Evolutionary conservation across 2,113 vertebrate genomes (phyloP), one percentile per base, ranked within the genome.

Genomic region (Sminthopsis crassicaudata): DNA sequence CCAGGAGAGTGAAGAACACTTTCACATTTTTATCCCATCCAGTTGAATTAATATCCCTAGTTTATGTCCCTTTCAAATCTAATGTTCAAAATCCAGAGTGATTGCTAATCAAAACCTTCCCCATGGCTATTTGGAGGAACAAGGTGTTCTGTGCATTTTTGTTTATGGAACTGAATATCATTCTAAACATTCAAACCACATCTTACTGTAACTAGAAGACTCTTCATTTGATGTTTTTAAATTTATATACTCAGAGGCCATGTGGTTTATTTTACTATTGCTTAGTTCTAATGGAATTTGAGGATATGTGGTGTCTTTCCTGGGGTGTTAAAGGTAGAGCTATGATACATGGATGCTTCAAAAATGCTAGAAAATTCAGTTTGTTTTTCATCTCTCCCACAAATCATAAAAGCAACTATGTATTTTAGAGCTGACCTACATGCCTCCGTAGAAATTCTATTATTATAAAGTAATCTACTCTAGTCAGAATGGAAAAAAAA

Each of bases 31-130:
- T 92, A 22, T 0, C 92, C 76, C n/a, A 92, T 98, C 95, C 48
- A 95, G 93, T 95, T 92, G 22, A 53, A 97, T 95, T 95, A 97
- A 92, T 96, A 96, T 92, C 89, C 96, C 88, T 60, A 50, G 90
- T 91, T 97, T 98, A 91, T 93, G 25, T 95, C 96, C 14, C 12
- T 42, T 90, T 89, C 89, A 89, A 95, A 1, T 91, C 3, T n/a
- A 42, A 92, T 93, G 25, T n/a, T 95, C 14, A 95, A 9, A 93
- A 94, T 95, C 8, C 36, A 51, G 3, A 46, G 88, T 96, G 90
- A 96, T 94, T 97, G 96, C 76, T 95, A 51, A 36, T 51, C 76
- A 88, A 90, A 91, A 50, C 53, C 12, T 93, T 96, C 27, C 16
- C 30, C 11, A 95, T 22, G 94, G 53, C 10, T 14, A 36, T 93